Conservation (phyloP, 2,113 vertebrate species). For the Lathamus discolor region DNA sequence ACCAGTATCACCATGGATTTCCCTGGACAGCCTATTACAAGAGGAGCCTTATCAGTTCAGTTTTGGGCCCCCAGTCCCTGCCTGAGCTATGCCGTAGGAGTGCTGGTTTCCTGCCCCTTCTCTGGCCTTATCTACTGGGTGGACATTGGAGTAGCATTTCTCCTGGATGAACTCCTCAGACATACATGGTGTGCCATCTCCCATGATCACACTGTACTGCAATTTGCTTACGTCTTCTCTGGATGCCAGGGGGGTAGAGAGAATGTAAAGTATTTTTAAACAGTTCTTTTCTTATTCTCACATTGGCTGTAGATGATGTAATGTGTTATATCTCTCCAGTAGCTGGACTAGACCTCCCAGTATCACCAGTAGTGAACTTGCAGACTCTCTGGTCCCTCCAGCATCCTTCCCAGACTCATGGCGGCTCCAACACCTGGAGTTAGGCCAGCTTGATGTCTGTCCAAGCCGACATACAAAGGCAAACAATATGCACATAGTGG, state of each 20-base stretch:
- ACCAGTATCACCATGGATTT: not conserved
- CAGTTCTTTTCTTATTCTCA: not conserved
- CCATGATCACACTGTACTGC: not conserved
- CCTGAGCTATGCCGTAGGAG: not conserved
- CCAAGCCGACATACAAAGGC: accelerated
- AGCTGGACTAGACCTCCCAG: not conserved
- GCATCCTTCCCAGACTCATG: accelerated
- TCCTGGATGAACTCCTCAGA: not conserved
- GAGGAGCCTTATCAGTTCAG: not conserved
- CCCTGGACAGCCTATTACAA: not conserved
- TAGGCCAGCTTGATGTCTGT: not conserved
- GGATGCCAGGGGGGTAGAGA: not conserved
- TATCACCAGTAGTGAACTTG: not conserved
- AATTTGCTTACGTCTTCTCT: not conserved
- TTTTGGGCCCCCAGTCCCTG: not conserved
- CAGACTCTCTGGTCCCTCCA: not conserved
- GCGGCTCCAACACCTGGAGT: not conserved
- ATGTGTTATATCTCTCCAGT: not conserved
- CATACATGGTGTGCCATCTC: accelerated
- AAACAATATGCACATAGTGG: not conserved
- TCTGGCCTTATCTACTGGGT: not conserved
- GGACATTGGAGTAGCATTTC: not conserved
- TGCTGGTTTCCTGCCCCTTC: not conserved
- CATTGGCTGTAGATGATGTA: not conserved
- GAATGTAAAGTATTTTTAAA: not conserved